A percentile compares a stretch with the other conserved stretches of the same genome.
Conservation (phyloP, 2,888 invertebrate species). For the Mechanitis messenoides region DNA sequence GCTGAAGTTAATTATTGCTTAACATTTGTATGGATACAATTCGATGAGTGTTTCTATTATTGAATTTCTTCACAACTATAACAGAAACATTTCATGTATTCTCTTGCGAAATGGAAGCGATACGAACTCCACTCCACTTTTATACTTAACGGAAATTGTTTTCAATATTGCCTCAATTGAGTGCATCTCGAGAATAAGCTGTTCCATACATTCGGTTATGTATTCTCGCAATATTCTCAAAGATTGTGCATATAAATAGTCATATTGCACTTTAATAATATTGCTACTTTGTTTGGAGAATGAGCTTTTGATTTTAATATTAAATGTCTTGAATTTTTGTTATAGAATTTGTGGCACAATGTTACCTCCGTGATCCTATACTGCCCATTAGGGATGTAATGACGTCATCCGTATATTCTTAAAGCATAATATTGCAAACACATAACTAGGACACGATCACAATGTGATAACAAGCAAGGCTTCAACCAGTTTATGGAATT, state of each 20-base stretch:
- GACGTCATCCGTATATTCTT: not conserved
- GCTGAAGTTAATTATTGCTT: not conserved
- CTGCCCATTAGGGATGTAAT: not conserved
- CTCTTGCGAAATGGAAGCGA: constrained; percentile 17
- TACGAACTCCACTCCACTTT: constrained; percentile 10
- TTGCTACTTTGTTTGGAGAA: not conserved
- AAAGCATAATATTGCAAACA: not conserved
- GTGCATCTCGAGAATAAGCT: constrained; percentile 34
- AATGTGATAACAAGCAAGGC: too few relatives aligned
- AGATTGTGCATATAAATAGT: constrained; percentile 5
- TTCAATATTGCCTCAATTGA: constrained; percentile 48
- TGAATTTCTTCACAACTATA: constrained; percentile 10
- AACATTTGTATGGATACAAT: not conserved
- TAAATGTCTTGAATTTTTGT: too few relatives aligned
- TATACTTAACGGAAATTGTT: constrained; percentile 25
- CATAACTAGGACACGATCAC: too few relatives aligned
- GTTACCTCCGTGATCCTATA: not conserved
- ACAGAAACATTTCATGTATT: constrained; percentile 11
- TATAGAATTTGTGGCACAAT: too few relatives aligned
- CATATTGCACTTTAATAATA: not conserved
- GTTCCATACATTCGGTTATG: constrained; percentile 13
- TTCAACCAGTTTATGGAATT: not conserved
- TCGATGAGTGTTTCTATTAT: not conserved
- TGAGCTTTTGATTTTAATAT: not conserved
- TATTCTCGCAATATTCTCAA: constrained; percentile 3